Conservation (phyloP, 2,797 vertebrate genomes). For the Crocodylus rhombifer region DNA sequence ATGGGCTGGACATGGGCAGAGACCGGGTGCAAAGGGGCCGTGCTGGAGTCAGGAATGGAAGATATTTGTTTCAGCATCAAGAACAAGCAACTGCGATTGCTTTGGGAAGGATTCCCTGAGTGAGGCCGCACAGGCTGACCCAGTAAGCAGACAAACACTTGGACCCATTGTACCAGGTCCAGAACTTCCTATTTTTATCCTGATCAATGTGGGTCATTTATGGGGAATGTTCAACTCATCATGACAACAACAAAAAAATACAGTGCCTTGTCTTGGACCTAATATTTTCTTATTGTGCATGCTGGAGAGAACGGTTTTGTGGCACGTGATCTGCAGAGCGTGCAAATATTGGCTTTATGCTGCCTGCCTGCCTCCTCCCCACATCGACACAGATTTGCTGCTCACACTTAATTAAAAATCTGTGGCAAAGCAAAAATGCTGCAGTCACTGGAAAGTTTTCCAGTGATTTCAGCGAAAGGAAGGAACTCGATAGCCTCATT, state of each 20-base stretch:
- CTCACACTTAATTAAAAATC: neutral
- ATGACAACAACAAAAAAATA: neutral
- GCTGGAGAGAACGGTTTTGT: neutral
- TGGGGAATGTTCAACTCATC: neutral
- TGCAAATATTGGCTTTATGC: neutral
- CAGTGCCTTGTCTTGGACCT: neutral
- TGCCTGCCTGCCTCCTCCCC: neutral
- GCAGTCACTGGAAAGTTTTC: neutral
- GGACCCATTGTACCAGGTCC: neutral
- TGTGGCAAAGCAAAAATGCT: neutral
- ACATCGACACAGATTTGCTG: neutral
- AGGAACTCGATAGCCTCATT: neutral
- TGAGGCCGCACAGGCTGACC: neutral
- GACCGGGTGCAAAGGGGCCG: neutral
- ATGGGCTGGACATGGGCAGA: neutral
- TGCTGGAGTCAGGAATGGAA: neutral
- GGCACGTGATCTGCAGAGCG: neutral
- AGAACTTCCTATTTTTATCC: neutral
- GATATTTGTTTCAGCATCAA: neutral
- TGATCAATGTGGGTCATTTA: neutral
- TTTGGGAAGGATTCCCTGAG: no score
- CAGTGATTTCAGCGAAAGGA: neutral
- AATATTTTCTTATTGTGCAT: neutral
- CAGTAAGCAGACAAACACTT: neutral
- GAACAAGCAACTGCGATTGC: no score